Evolutionary conservation across 2,888 invertebrate species (phyloP), one percentile per base, ranked within the genome.

Genomic region (Melinaea menophilus): DNA sequence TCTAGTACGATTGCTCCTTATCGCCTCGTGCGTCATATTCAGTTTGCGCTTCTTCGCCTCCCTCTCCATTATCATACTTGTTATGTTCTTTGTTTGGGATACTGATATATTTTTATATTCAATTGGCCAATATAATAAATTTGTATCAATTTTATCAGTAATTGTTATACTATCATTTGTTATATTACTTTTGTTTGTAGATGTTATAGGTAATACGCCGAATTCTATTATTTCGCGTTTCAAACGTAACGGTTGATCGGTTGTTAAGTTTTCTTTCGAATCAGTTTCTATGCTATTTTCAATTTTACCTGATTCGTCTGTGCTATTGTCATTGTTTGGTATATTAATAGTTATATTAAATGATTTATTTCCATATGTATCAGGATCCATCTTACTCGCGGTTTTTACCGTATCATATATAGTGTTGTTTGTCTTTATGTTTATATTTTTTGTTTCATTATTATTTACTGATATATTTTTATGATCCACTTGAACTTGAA

Each of bases 101-200:
- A 66, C 45, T 22, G 70, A 69, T 56, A 69, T 61, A 58, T 74
- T 76, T 64, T 69, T 73, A 33, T 67, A 62, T 60, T 73, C 71
- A 61, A 67, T 78, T n/a, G 90, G 87, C 90, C 90, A 90, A 66
- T 81, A 84, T 45, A 85, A 72, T 70, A 90, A 73, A 68, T 87
- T 86, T 12, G 73, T 70, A 48, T 86, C 84, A 9, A 68, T 31
- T 11, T 22, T 22, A 22, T 22, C 22, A 4, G 51, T 31, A 3
- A 22, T 70, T 22, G 77, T 46, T 41, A 55, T 66, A 74, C 82
- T 86, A n/a, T 84, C 79, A 3, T 45, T 58, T 4, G 31, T n/a
- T 4, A 48, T 12, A 3, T 31, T 33, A 33, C 46, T 58, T 47
- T 37, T 66, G 63, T 56, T 48, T 31, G 56, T 7, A 37, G 35